A percentile compares a stretch with the other conserved stretches of the same genome.
phyloP scores from a whole-genome alignment of 2,797 vertebrate genomes.

The Cottoperca gobio region DNA sequence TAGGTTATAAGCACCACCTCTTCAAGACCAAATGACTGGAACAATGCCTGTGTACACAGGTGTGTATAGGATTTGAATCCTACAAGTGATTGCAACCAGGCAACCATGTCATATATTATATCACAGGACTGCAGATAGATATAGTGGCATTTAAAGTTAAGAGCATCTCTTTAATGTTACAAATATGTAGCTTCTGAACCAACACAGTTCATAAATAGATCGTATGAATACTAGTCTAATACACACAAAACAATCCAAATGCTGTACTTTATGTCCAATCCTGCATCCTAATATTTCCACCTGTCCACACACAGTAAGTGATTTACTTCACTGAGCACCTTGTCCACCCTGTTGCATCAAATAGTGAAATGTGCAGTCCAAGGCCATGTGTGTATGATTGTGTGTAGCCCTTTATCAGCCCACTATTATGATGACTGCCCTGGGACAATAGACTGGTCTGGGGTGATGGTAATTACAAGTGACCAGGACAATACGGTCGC shows the following conservation, averaged over 20 bases:
- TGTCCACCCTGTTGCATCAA: conserved; percentile 42
- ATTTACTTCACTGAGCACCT: conserved; percentile 44
- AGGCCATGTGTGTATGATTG: conserved; percentile 45
- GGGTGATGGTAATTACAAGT: conserved; percentile 83
- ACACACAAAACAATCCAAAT: too few relatives aligned
- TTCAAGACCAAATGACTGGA: conserved; percentile 38
- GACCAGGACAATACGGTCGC: conserved; percentile 80
- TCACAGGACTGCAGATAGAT: conserved; percentile 11
- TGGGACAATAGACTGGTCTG: conserved; percentile 79
- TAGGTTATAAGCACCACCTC: conserved; percentile 42
- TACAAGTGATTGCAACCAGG: conserved; percentile 33
- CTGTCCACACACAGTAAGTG: conserved; percentile 4
- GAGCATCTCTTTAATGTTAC: background rate
- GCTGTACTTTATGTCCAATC: background rate
- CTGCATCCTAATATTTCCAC: conserved; percentile 16
- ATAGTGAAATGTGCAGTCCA: conserved; percentile 55
- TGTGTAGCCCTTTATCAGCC: conserved; percentile 69
- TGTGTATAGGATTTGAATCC: conserved; percentile 43
- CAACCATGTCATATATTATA: conserved; percentile 35
- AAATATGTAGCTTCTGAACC: background rate
- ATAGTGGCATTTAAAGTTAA: conserved; percentile 1
- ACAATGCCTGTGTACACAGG: conserved; percentile 53
- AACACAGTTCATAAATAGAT: background rate
- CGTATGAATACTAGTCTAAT: background rate
- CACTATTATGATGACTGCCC: conserved; percentile 79